Evolutionary conservation across 2,113 vertebrate species (phyloP), one percentile per base, ranked within the genome.

Genomic region (Crotophaga sulcirostris): DNA sequence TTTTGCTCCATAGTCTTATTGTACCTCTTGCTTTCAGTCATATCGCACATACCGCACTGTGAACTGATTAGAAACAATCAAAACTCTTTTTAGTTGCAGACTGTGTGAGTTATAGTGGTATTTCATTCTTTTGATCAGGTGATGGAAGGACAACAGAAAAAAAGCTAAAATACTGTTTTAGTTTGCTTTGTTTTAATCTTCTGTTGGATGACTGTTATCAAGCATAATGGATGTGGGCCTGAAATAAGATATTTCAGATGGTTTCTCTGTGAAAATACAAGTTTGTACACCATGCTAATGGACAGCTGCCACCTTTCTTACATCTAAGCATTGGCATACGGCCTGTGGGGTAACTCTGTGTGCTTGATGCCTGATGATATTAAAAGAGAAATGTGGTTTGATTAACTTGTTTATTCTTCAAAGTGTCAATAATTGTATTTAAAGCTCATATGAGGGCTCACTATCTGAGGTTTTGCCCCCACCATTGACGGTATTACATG

Each of bases 231-330:
- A 36, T 40, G 5, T 1, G 2, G 73, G 21, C 2, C 31, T 76
- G 51, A 52, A 91, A 34, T 11, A 8, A 55, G 10, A 3, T 47
- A 16, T 64, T 40, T 77, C 0, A 0, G 36, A 23, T 4, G 0
- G 3, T 55, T 87, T 72, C 9, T 77, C 26, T 40, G 18, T 91
- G 58, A 74, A 81, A 91, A 74, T 28, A 6, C 3, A 56, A 19
- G 14, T 40, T 66, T 44, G 4, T 40, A 25, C 8, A 19, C 16
- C 17, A 21, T 56, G 6, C 34, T 79, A 44, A 49, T 23, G n/a
- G 49, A 34, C 16, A 68, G 8, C 15, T 62, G 7, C 16, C 2
- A 1, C 55, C 62, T 77, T 40, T 63, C 21, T 49, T 68, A 40
- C 4, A 16, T 28, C 24, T 28, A 0, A 13, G 28, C 16, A 31